These are phyloP conservation scores for Hydrolagus colliei DNA, from an alignment of 2,797 vertebrate genomes.

Conservation along the genomic window DNA sequence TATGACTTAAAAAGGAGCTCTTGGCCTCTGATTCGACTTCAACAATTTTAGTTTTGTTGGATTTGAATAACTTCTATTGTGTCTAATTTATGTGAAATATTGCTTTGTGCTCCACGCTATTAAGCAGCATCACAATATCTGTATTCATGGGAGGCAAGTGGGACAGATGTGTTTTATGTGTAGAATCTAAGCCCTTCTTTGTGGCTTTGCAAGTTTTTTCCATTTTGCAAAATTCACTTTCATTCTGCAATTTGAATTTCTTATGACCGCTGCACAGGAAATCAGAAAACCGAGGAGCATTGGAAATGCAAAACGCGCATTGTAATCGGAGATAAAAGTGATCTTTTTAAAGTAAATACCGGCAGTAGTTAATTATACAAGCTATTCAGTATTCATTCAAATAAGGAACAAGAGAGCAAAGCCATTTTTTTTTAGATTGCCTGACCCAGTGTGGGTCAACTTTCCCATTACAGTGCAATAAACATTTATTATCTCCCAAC, in stretches of 20 bases:
- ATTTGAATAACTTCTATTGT: conserved; percentile 21
- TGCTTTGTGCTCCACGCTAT: not conserved
- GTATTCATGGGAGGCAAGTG: not conserved
- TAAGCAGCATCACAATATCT: conserved; percentile 15
- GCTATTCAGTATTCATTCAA: conserved; percentile 29
- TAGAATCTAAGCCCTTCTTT: conserved; percentile 16
- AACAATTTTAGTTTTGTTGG: conserved; percentile 21
- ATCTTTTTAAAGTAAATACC: conserved; percentile 17
- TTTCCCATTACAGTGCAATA: not conserved
- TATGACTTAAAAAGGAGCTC: not conserved
- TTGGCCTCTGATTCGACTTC: not conserved
- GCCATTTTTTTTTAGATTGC: not conserved
- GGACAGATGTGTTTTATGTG: conserved; percentile 21
- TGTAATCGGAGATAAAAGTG: conserved; percentile 16
- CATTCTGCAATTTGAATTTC: conserved; percentile 10
- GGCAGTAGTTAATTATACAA: conserved; percentile 7
- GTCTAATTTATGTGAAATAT: conserved; percentile 22
- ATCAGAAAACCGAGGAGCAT: conserved; percentile 3
- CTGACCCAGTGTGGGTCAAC: not conserved
- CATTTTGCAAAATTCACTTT: not conserved
- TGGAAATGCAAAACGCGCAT: not conserved
- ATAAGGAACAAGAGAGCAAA: not conserved
- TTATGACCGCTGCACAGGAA: conserved; percentile 15
- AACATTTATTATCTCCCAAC: not conserved
- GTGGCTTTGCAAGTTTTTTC: not conserved